A percentile compares a stretch with the other conserved stretches of the same genome.
Conservation (phyloP, 2,113 vertebrate genomes). For the Taxidea taxus region DNA sequence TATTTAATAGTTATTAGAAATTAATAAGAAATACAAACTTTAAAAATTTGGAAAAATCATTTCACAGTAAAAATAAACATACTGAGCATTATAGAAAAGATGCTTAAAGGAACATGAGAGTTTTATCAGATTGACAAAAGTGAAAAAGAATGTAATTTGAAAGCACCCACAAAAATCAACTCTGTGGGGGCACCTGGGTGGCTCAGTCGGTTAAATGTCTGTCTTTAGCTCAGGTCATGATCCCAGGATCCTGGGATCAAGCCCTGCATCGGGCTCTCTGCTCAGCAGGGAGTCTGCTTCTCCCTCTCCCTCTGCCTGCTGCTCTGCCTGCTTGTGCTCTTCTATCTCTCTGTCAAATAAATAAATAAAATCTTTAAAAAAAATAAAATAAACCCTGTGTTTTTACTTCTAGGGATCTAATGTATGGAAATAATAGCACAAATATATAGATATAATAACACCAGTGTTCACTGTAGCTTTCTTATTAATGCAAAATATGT, state of each 20-base stretch:
- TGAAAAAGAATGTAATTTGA: not conserved
- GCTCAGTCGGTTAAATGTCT: too few relatives aligned
- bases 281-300: too few relatives aligned
- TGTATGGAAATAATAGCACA: not conserved
- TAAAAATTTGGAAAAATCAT: not conserved
- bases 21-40: not conserved
- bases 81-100: not conserved
- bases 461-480: not conserved
- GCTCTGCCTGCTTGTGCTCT: too few relatives aligned
- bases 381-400: not conserved
- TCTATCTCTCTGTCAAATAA: too few relatives aligned
- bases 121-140: not conserved
- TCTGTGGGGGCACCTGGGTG: not conserved
- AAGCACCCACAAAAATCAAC: not conserved
- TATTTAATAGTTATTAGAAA: not conserved
- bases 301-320: too few relatives aligned
- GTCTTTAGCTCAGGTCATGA: too few relatives aligned
- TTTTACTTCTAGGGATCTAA: not conserved
- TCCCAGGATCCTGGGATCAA: too few relatives aligned
- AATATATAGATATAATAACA: not conserved
- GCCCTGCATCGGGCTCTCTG: too few relatives aligned
- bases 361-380: not conserved
- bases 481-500: not conserved
- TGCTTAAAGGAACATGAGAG: not conserved
- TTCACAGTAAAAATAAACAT: not conserved